Conservation (phyloP, 2,113 vertebrate genomes). For the Vireo altiloquus region DNA sequence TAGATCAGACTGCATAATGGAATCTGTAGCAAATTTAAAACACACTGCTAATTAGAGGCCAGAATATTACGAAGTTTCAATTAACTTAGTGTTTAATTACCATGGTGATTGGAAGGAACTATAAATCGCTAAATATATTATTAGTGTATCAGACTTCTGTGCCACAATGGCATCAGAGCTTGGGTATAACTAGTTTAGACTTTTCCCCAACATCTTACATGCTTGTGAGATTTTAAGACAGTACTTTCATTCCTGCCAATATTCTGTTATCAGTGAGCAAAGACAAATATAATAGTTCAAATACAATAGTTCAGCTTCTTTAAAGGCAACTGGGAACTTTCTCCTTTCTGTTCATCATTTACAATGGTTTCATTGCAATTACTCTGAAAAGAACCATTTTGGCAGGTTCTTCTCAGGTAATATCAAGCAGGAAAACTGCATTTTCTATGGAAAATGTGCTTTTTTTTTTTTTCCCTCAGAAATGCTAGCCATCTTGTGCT, state of each 20-base stretch:
- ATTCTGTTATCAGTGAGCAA: slow-evolving; percentile 17
- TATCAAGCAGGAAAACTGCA: neutral
- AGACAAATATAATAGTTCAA: neutral
- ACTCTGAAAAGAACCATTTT: neutral
- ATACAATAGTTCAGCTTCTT: neutral
- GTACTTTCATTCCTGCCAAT: neutral
- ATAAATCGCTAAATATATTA: slow-evolving; percentile 21
- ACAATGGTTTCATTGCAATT: neutral
- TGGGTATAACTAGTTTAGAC: neutral
- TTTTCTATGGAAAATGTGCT: neutral
- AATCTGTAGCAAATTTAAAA: neutral
- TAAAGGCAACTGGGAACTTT: neutral
- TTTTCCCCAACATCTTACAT: neutral
- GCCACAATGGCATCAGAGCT: neutral
- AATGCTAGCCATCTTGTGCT: neutral
- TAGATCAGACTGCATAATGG: neutral
- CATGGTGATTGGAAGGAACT: slow-evolving; percentile 10
- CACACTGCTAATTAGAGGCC: slow-evolving; percentile 13
- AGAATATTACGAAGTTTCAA: neutral
- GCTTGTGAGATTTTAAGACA: slow-evolving; percentile 12
- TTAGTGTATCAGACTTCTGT: slow-evolving; percentile 16
- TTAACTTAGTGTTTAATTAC: slow-evolving; percentile 20
- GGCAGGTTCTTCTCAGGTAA: neutral
- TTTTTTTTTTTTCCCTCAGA: neutral
- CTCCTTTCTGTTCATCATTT: neutral